Conservation (phyloP, 2,888 invertebrate species). For the Chydorus sphaericus region DNA sequence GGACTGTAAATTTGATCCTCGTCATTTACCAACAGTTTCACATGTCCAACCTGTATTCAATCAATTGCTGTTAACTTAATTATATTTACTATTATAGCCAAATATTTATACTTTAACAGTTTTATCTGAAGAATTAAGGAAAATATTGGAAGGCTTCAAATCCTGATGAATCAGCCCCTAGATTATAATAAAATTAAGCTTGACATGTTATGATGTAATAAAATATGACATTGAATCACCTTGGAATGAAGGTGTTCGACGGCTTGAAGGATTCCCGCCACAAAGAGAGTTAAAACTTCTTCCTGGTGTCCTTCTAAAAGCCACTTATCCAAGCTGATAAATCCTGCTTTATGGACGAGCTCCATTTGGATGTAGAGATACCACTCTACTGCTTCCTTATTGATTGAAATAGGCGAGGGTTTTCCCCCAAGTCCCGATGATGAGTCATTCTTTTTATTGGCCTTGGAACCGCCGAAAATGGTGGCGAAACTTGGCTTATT, state of each 20-base stretch:
- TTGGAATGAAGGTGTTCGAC: constrained; percentile 95
- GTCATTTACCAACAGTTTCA: too few species aligned
- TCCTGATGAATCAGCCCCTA: not conserved
- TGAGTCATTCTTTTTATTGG: not conserved
- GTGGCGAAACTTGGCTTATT: not conserved
- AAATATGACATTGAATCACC: not conserved
- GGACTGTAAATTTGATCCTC: constrained; percentile 57
- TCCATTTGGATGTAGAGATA: constrained; percentile 98
- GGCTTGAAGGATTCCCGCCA: constrained; percentile 81
- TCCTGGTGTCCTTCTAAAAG: constrained; percentile 29
- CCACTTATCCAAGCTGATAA: constrained; percentile 91
- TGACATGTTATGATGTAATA: not conserved
- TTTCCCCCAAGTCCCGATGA: not conserved
- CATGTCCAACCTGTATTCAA: not conserved
- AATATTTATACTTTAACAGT: constrained; percentile 92
- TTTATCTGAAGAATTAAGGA: constrained; percentile 81
- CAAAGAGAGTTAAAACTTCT: constrained; percentile 40
- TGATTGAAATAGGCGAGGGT: too few species aligned
- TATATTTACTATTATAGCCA: constrained; percentile 86
- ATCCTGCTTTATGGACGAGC: constrained; percentile 68
- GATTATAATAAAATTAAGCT: not conserved
- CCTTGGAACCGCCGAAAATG: not conserved
- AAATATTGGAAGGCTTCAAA: constrained; percentile 62
- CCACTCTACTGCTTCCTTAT: too few species aligned
- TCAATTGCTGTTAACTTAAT: constrained; percentile 34